Evolutionary conservation across 2,888 invertebrate species (phyloP), one percentile per base, ranked within the genome.

Genomic region (Dolichopus griseipennis): DNA sequence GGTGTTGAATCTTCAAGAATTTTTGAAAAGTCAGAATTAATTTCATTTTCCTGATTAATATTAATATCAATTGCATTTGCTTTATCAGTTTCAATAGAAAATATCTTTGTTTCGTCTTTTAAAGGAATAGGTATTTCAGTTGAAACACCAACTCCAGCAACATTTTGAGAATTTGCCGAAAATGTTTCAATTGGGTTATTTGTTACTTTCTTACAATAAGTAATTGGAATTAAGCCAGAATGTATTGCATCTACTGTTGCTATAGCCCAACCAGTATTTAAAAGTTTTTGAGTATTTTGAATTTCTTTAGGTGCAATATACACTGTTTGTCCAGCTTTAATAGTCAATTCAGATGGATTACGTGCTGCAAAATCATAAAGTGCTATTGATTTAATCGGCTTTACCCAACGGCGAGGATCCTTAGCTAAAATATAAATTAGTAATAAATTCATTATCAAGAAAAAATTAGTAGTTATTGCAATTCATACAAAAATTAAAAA

Each of bases 231-330:
- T 2, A 89, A 77, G 0, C 90, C 90, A 0, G 86, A 83, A 21
- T 78, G 82, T 65, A 83, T 84, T 63, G 85, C 84, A 77, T 87
- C 85, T 1, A 83, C 77, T 0, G 84, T 78, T 0, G 87, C 90
- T 78, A 88, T 83, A 0, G 88, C 84, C 90, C 90, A 90, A 4
- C 90, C 90, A 0, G 87, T 84, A 77, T 86, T 87, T 76, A 87
- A 85, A 4, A 89, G 79, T 15, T 84, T 74, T 72, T 85, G 81
- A 64, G 85, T 84, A 74, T 86, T 85, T 81, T 97, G 97, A 33
- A 93, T 83, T 72, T 90, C 88, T 76, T 88, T 85, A 0, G 97
- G 96, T 0, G 97, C 97, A 12, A 97, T 82, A 68, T 87, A 84
- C 8, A 97, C 81, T 52, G 86, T 85, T 75, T 95, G 92, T 71